Percentiles rank a stretch among this genome's conserved stretches.
phyloP scores from a whole-genome alignment of 2,888 invertebrate species.

The Holacanthella duospinosa region DNA sequence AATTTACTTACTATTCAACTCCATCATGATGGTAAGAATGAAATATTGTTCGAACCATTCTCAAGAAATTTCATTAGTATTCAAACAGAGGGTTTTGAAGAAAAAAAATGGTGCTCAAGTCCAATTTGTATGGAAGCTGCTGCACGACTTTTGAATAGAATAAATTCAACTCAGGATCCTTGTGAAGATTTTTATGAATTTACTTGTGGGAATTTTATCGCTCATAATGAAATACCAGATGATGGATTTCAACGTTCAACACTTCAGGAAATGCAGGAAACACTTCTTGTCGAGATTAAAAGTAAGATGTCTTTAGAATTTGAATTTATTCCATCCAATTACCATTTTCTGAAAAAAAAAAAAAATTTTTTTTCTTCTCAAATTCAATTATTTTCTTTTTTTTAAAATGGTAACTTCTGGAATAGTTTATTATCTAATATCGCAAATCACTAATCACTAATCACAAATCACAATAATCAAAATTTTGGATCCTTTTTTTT shows the following conservation, averaged over 20 bases:
- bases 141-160: constrained; percentile 39
- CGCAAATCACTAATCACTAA: no score
- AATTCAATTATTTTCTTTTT: no score
- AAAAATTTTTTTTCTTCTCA: neutral
- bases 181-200: constrained; percentile 42
- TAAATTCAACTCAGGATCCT: constrained; percentile 39
- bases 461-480: no score
- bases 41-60: neutral
- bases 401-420: no score
- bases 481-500: no score
- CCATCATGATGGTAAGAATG: neutral
- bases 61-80: no score
- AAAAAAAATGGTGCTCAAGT: constrained; percentile 31
- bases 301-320: constrained; percentile 39
- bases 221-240: constrained; percentile 41
- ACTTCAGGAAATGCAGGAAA: constrained; percentile 43
- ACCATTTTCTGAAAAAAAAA: neutral
- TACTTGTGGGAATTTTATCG: constrained; percentile 41
- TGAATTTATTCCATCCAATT: no score
- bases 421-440: no score
- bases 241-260: constrained; percentile 41
- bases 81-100: neutral
- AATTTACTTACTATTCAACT: neutral
- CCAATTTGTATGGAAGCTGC: constrained; percentile 40
- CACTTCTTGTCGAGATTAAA: constrained; percentile 41